Conservation (phyloP, 2,888 invertebrate species). For the Chironomus riparius region DNA sequence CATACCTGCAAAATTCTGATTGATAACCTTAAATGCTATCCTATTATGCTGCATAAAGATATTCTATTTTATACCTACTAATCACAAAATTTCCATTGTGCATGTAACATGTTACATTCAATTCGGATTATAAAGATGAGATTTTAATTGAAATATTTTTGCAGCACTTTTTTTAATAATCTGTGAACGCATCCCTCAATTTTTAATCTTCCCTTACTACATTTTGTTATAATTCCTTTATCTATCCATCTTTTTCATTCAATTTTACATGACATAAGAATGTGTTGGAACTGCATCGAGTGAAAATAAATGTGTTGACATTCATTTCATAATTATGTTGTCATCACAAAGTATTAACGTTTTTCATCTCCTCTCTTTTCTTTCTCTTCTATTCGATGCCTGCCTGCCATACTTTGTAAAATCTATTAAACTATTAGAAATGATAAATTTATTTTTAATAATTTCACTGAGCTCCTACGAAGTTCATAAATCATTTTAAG, state of each 20-base stretch:
- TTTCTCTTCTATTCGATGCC: not conserved
- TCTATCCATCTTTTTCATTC: too few species aligned
- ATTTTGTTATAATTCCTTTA: too few species aligned
- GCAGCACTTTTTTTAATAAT: not conserved
- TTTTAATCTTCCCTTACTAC: not conserved
- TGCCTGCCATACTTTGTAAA: too few species aligned
- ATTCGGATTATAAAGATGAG: not conserved
- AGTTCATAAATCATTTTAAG: not conserved
- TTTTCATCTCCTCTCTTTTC: too few species aligned
- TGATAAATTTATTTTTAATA: constrained; percentile 26
- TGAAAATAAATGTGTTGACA: constrained; percentile 7
- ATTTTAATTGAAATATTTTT: constrained; percentile 11
- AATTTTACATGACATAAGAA: not conserved
- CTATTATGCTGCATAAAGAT: constrained; percentile 12
- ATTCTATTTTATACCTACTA: not conserved
- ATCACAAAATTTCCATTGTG: not conserved
- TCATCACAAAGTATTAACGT: constrained; percentile 15
- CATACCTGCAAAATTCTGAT: constrained; percentile 16
- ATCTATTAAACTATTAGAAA: not conserved
- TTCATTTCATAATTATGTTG: constrained; percentile 26
- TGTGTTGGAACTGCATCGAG: not conserved
- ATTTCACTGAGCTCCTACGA: not conserved
- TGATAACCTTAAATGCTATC: constrained; percentile 22
- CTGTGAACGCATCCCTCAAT: constrained; percentile 14
- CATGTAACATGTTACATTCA: not conserved